A percentile compares a stretch with the other conserved stretches of the same genome.
Conservation (phyloP, 2,797 vertebrate genomes). For the Epinephelus awoara region DNA sequence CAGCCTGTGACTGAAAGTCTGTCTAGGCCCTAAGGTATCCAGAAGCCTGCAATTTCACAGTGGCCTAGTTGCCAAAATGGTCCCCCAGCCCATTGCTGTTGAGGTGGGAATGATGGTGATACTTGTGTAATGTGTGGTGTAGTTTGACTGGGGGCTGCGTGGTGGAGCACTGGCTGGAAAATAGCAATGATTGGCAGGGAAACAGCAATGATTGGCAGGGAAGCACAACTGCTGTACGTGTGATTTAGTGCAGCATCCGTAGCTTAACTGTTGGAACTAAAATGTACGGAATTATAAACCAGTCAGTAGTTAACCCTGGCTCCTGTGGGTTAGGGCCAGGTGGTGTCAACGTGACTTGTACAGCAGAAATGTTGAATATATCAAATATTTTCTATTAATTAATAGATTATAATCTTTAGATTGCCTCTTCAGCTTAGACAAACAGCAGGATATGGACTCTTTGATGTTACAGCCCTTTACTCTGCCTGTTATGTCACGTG, state of each 20-base stretch:
- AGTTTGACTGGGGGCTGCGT: too few relatives aligned
- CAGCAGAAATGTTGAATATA: background rate
- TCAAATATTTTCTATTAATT: too few relatives aligned
- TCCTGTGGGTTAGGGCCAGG: background rate
- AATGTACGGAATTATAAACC: background rate
- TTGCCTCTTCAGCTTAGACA: background rate
- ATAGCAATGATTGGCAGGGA: background rate
- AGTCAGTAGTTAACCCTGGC: background rate
- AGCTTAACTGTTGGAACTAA: background rate
- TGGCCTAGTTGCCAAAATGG: too few relatives aligned
- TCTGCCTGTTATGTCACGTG: constrained; percentile 16
- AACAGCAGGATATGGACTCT: background rate
- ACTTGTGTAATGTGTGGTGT: too few relatives aligned
- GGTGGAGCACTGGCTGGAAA: too few relatives aligned
- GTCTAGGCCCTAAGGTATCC: too few relatives aligned
- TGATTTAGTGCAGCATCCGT: background rate
- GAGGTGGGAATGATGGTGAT: too few relatives aligned
- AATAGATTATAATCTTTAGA: background rate
- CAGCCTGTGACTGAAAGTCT: too few relatives aligned
- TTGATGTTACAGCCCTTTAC: constrained; percentile 1
- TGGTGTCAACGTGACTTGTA: background rate
- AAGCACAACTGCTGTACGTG: background rate
- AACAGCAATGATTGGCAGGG: background rate
- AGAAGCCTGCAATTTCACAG: too few relatives aligned
- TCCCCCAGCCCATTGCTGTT: too few relatives aligned